Conservation (phyloP, 2,888 invertebrate species). For the Drosophila yooni region DNA sequence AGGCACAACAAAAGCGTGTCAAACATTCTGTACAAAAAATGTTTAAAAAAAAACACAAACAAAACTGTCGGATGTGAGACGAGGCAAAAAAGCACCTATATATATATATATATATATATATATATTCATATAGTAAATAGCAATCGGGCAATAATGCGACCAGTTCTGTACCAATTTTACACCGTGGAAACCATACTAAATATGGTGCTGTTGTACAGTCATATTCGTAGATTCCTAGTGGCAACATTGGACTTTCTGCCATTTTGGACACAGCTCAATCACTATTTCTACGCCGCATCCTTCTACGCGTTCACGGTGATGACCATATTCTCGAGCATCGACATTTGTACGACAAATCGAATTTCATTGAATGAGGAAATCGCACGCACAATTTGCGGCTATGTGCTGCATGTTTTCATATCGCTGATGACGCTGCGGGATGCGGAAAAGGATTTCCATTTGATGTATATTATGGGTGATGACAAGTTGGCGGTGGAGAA, state of each 20-base stretch:
- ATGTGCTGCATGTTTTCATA: conserved; percentile 20
- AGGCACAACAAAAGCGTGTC: conserved; percentile 71
- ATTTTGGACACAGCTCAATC: rapidly evolving
- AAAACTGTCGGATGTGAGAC: not conserved
- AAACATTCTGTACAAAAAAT: conserved; percentile 45
- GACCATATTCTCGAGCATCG: conserved; percentile 49
- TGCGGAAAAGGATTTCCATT: conserved; percentile 40
- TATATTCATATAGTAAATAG: not conserved
- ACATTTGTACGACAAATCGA: conserved; percentile 45
- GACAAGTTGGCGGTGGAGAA: conserved; percentile 7
- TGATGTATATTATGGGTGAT: conserved; percentile 15
- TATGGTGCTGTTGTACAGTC: conserved; percentile 29
- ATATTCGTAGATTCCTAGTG: conserved; percentile 37
- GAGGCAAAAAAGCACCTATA: not conserved
- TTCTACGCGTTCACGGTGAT: conserved; percentile 36
- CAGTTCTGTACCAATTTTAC: conserved; percentile 52
- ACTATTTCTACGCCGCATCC: conserved; percentile 20
- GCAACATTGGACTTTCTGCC: conserved; percentile 4
- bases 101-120: not conserved
- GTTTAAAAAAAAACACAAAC: not conserved
- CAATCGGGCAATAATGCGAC: conserved; percentile 27
- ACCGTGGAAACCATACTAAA: conserved; percentile 38
- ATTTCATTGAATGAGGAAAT: conserved; percentile 37
- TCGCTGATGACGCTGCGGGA: conserved; percentile 45
- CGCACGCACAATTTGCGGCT: conserved; percentile 24